Percentiles rank a stretch among this genome's conserved stretches.
These are phyloP conservation scores for Takifugu ocellatus DNA, from an alignment of 2,797 vertebrate species.

Conservation along the genomic window DNA sequence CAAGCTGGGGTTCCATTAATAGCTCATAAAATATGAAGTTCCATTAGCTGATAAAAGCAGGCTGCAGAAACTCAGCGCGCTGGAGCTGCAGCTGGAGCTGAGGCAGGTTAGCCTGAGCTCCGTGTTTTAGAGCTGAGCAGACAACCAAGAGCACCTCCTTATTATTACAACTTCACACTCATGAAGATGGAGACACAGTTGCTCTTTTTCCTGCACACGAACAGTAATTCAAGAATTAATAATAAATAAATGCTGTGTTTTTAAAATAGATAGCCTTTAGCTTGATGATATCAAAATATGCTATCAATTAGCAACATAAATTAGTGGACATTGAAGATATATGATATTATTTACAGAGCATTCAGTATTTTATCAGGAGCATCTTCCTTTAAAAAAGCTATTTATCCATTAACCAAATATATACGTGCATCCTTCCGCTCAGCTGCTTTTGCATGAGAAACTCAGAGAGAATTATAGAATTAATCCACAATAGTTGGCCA, in stretches of 20 bases:
- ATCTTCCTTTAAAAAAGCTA: slow-evolving; percentile 40
- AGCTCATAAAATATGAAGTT: slow-evolving; percentile 81
- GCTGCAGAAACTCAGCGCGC: slow-evolving; percentile 40
- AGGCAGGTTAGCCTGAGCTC: slow-evolving; percentile 53
- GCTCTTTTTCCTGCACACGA: slow-evolving; percentile 7
- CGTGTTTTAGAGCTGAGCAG: slow-evolving; percentile 41
- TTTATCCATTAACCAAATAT: slow-evolving; percentile 74
- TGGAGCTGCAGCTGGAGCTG: slow-evolving; percentile 23
- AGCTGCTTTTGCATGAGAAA: slow-evolving; percentile 30
- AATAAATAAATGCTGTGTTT: slow-evolving; percentile 8
- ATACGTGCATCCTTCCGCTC: slow-evolving; percentile 54
- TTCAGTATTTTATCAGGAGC: slow-evolving; percentile 9
- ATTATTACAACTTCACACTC: slow-evolving; percentile 51
- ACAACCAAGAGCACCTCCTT: slow-evolving; percentile 38
- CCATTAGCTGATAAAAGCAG: slow-evolving; percentile 77
- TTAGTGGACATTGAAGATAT: slow-evolving; percentile 1
- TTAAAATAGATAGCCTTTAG: background rate
- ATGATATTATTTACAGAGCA: slow-evolving; percentile 9
- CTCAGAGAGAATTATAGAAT: slow-evolving; percentile 64
- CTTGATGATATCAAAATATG: background rate
- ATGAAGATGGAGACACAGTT: slow-evolving; percentile 30
- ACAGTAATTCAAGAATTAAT: too few species aligned
- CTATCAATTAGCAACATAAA: background rate
- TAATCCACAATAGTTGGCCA: slow-evolving; percentile 71
- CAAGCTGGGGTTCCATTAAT: slow-evolving; percentile 72